Evolutionary conservation across 1,140 invertebrate genomes (phyloP).

Genomic region (Macrosteles quadrilineatus): DNA sequence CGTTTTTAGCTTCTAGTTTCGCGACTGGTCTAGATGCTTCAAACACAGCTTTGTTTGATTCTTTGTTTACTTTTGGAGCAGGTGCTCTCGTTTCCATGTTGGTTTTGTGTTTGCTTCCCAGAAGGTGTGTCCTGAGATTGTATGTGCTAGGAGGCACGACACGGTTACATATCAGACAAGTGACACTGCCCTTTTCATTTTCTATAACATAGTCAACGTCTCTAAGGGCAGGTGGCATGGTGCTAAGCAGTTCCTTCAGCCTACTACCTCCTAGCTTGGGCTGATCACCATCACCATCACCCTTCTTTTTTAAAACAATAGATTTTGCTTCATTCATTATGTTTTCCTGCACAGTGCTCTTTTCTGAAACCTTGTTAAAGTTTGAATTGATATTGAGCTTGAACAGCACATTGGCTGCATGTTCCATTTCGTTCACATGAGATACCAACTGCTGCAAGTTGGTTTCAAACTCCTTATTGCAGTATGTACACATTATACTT

Average conservation of each 20-base stretch:
- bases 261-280: no score
- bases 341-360: neutral
- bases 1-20: no score
- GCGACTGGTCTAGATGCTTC: no score
- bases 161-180: conserved; percentile 2
- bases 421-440: neutral
- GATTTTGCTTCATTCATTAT: neutral
- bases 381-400: neutral
- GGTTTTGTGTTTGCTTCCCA: conserved; percentile 4
- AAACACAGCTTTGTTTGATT: no score
- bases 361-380: neutral
- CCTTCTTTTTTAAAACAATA: no score
- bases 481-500: conserved; percentile 9
- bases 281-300: no score
- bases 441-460: neutral
- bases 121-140: conserved; percentile 3
- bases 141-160: conserved; percentile 13
- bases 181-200: conserved; percentile 10
- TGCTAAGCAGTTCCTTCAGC: neutral
- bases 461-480: neutral
- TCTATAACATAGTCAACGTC: neutral
- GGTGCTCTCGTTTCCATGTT: no score
- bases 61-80: no score
- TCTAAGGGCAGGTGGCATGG: neutral
- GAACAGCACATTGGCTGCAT: neutral